Conservation (phyloP, 2,797 vertebrate species). For the Notolepis coatsorum region DNA sequence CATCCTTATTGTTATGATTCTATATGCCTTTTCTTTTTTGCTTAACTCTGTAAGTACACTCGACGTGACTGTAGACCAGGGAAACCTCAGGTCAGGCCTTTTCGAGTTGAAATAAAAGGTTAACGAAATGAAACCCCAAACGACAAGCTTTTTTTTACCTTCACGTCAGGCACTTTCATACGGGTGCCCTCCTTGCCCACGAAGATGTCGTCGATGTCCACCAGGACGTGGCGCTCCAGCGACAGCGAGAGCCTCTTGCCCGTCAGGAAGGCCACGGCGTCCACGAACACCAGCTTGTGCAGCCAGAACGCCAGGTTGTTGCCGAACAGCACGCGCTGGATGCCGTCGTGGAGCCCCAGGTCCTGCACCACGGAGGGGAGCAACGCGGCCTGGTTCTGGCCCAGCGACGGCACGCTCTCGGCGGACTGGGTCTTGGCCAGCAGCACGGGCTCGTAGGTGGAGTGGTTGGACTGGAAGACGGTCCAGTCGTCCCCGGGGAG, state of each 20-base stretch:
- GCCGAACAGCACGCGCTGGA: constrained; percentile 96
- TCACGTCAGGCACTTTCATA: constrained; percentile 98
- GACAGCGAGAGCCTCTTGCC: constrained; percentile 94
- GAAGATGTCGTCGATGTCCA: constrained; percentile 98
- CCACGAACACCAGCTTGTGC: constrained; percentile 96
- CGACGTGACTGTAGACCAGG: no score
- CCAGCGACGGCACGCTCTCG: constrained; percentile 89
- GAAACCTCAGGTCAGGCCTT: no score
- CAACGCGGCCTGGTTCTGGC: constrained; percentile 86
- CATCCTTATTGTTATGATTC: no score
- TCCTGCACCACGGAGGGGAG: constrained; percentile 98
- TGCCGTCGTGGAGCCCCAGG: constrained; percentile 95
- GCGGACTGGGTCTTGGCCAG: constrained; percentile 95
- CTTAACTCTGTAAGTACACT: no score
- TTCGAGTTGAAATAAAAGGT: no score
- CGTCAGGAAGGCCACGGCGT: constrained; percentile 95
- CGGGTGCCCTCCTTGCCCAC: constrained; percentile 98
- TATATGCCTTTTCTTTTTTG: no score
- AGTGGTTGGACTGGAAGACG: constrained; percentile 98
- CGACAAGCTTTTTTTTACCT: no score
- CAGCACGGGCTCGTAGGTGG: constrained; percentile 95
- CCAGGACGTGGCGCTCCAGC: constrained; percentile 94
- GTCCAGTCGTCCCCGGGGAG: constrained; percentile 98
- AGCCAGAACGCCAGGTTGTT: constrained; percentile 99
- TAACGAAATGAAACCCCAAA: no score